Evolutionary conservation across 1,140 invertebrate genomes (phyloP).

Genomic region (Aradophagus sp.): DNA sequence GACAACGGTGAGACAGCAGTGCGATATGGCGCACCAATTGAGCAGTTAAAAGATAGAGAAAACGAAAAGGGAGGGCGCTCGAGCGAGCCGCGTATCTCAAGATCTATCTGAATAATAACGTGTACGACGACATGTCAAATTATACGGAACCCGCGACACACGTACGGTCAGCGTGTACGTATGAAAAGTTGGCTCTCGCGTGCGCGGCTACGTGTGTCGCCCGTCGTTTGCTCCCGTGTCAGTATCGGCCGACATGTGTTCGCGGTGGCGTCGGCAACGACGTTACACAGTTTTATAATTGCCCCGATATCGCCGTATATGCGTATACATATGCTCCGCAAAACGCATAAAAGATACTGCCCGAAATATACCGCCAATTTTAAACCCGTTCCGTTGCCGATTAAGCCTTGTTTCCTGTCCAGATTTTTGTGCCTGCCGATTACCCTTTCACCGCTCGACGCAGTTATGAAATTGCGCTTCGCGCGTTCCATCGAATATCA

Average conservation of each 20-base stretch:
- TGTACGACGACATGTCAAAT: conserved; percentile 76
- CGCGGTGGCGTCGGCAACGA: conserved; percentile 61
- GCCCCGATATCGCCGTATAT: conserved; percentile 53
- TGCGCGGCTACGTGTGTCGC: conserved; percentile 54
- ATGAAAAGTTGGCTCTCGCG: conserved; percentile 56
- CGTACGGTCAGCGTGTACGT: conserved; percentile 40
- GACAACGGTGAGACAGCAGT: conserved; percentile 1
- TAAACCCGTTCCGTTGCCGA: conserved; percentile 26
- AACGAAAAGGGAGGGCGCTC: conserved; percentile 36
- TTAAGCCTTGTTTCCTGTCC: conserved; percentile 7
- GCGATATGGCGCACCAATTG: conserved; percentile 37
- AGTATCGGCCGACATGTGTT: conserved; percentile 67
- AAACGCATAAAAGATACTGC: conserved; percentile 46
- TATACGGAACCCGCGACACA: conserved; percentile 71
- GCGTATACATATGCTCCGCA: conserved; percentile 44
- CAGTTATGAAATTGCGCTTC: neutral
- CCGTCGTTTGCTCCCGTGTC: conserved; percentile 60
- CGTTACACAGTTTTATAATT: conserved; percentile 69
- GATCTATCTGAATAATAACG: conserved; percentile 76
- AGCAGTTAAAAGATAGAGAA: conserved; percentile 43
- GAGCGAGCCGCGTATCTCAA: conserved; percentile 67
- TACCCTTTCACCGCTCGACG: conserved; percentile 1
- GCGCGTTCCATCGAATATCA: no score
- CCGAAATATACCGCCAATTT: conserved; percentile 39
- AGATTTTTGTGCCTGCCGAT: conserved; percentile 3